Evolutionary conservation across 2,888 invertebrate genomes (phyloP).

Genomic region (Ectobius pallidus): DNA sequence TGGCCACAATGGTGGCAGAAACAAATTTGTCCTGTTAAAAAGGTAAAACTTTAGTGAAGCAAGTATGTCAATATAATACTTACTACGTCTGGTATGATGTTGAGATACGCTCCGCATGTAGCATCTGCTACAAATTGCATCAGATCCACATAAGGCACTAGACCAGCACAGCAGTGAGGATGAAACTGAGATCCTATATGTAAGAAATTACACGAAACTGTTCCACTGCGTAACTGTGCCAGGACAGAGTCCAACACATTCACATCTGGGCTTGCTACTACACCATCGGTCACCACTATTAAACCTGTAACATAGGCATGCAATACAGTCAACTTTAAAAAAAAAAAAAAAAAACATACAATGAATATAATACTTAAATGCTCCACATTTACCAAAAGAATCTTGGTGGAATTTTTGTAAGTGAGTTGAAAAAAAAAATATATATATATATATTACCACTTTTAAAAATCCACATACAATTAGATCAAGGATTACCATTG

Average conservation of each 20-base stretch:
- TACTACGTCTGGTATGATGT: slow-evolving; percentile 60
- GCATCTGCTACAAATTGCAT: slow-evolving; percentile 76
- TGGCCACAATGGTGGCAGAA: too few relatives aligned
- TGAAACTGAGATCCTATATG: slow-evolving; percentile 71
- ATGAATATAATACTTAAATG: too few relatives aligned
- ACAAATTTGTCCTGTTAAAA: too few relatives aligned
- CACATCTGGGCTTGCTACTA: slow-evolving; percentile 73
- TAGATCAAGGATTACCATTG: too few relatives aligned
- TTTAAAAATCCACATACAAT: too few relatives aligned
- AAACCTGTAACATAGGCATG: slow-evolving; percentile 62
- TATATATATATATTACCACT: too few relatives aligned
- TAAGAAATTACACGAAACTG: slow-evolving; percentile 76
- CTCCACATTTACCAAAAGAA: too few relatives aligned
- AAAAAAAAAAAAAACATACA: neutral
- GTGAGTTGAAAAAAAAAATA: too few relatives aligned
- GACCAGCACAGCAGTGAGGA: slow-evolving; percentile 69
- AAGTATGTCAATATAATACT: too few relatives aligned
- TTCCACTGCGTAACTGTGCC: slow-evolving; percentile 73
- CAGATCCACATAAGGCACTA: slow-evolving; percentile 74
- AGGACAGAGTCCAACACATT: slow-evolving; percentile 73
- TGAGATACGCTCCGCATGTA: slow-evolving; percentile 74
- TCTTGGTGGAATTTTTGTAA: too few relatives aligned
- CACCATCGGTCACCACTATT: slow-evolving; percentile 76
- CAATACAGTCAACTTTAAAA: neutral
- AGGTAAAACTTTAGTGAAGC: too few relatives aligned